Base-by-base conservation (phyloP, 2,888 invertebrate species). In the Iselma pallidipennis region DNA sequence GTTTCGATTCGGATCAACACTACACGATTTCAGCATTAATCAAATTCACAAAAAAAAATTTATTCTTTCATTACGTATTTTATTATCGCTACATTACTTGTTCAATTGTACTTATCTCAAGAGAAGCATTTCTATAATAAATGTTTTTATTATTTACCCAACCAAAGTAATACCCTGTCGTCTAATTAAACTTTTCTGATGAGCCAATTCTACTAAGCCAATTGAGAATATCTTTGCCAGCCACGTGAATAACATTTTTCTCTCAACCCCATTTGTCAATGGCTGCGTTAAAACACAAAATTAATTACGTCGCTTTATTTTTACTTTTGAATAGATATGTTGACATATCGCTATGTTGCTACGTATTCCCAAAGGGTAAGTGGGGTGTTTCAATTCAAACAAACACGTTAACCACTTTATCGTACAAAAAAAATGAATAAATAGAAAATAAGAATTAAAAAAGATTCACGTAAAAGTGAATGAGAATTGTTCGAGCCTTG, bases 351-450 rank as follows among this genome's bases (percentile, higher is more conserved):
- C 49, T 64, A 53, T 76, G 80, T 48, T 85, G 85, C 75, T 85
- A 85, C 76, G 81, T 84, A 71, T 85, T 83, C 75, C 85, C 85
- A 21, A 78, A 76, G 71, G 77, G 77, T 76, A 74, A 76, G 76
- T 74, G 45, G 16, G 55, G 28, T 57, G 54, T 55, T 61, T 55
- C 12, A 21, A 21, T 45, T 42, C 21, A 10, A 21, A 37, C 37
- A 9, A 2, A 37, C 7, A 37, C n/a, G n/a, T n/a, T n/a, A 7
- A 37, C 6, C 16, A 37, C 16, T 16, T 37, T 37, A 37, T 37
- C 33, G n/a, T n/a, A 33, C 33, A 33, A 33, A 33, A 28, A 21
- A 48, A 48, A 4, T 23, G 12, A 4, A 5, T 1, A 16, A 6
- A 49, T 1, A 49, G n/a, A 16, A n/a, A 19, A 50, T 10, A 26